A percentile compares a stretch with the other conserved stretches of the same genome.
Conservation (phyloP, 2,113 vertebrate genomes). For the Himantopus leucocephalus region DNA sequence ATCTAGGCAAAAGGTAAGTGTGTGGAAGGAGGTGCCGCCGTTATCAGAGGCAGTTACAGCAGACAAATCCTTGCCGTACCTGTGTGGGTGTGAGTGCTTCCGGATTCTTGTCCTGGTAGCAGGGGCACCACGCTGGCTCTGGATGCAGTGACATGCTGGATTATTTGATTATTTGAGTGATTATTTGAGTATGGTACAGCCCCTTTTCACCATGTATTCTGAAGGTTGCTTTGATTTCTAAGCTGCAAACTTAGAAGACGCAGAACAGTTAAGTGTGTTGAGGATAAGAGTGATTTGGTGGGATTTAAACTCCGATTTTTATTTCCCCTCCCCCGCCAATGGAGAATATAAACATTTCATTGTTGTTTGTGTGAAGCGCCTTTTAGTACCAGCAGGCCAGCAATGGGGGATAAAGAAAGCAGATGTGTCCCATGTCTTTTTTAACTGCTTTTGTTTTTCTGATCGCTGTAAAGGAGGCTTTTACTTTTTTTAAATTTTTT, state of each 20-base stretch:
- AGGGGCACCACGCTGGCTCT: neutral
- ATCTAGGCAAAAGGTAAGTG: neutral
- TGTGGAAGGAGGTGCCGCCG: neutral
- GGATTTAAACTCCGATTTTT: neutral
- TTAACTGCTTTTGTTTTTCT: constrained; percentile 54
- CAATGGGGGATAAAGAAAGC: constrained; percentile 10
- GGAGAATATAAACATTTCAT: neutral
- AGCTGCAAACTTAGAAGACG: neutral
- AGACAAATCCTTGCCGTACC: neutral
- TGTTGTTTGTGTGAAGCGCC: constrained; percentile 15
- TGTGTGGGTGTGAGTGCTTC: neutral
- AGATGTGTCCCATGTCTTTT: constrained; percentile 30
- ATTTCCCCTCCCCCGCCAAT: accelerated
- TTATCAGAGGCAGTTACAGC: neutral
- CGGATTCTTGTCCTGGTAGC: neutral
- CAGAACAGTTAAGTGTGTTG: neutral
- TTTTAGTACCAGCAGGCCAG: constrained; percentile 40
- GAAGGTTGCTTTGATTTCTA: neutral
- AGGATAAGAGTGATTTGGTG: neutral
- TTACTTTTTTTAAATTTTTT: neutral
- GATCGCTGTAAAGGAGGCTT: constrained; percentile 16
- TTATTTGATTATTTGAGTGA: no score
- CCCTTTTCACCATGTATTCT: neutral
- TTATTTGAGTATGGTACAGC: neutral
- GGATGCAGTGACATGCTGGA: neutral